Conservation (phyloP, 2,888 invertebrate species). For the Acleris cristana region DNA sequence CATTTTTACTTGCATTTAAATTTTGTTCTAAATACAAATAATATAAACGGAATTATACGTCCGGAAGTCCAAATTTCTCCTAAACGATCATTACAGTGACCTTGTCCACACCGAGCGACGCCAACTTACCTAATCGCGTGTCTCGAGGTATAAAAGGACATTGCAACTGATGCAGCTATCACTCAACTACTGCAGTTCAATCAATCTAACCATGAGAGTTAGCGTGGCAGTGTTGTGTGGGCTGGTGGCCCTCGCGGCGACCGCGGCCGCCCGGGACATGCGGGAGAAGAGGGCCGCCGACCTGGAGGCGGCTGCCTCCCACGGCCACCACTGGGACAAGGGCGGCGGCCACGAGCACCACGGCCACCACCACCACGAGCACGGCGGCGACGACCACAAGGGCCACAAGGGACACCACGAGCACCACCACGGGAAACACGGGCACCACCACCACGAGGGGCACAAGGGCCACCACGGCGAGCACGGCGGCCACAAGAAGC, state of each 20-base stretch:
- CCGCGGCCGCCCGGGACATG: slow-evolving; percentile 76
- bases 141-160: slow-evolving; percentile 73
- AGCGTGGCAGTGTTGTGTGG: slow-evolving; percentile 65
- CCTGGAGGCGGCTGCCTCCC: slow-evolving; percentile 79
- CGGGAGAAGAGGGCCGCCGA: slow-evolving; percentile 77
- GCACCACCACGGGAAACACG: slow-evolving; percentile 86
- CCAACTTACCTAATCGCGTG: slow-evolving; percentile 63
- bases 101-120: slow-evolving; percentile 64
- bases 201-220: slow-evolving; percentile 66
- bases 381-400: slow-evolving; percentile 87
- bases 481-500: slow-evolving; percentile 85
- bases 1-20: too few relatives aligned
- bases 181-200: slow-evolving; percentile 63
- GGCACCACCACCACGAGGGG: slow-evolving; percentile 87
- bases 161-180: slow-evolving; percentile 61
- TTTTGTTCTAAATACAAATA: too few relatives aligned
- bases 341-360: slow-evolving; percentile 87
- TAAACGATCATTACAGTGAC: slow-evolving; percentile 53
- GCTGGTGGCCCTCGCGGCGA: slow-evolving; percentile 77
- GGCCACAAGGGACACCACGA: slow-evolving; percentile 87
- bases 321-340: slow-evolving; percentile 63
- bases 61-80: slow-evolving; percentile 55
- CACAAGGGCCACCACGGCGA: slow-evolving; percentile 85
- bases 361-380: slow-evolving; percentile 84
- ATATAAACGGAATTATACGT: neutral